Evolutionary conservation across 2,797 vertebrate genomes (phyloP), one percentile per base, ranked within the genome.

Genomic region (Agapornis canus): DNA sequence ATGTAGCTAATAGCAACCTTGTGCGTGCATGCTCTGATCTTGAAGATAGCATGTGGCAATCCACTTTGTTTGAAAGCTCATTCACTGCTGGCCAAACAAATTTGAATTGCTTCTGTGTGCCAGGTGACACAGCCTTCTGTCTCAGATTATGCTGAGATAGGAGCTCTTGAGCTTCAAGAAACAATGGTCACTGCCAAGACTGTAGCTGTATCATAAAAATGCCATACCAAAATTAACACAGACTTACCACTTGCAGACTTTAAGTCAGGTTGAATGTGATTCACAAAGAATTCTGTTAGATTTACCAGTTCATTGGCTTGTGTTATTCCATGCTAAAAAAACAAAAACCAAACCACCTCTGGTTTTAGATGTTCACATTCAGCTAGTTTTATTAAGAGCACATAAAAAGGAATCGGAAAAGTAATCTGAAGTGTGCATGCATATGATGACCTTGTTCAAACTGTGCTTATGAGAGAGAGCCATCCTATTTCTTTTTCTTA

Each of bases 231-330:
- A 86, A 65, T 49, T 59, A 86, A 73, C 59, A 70, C n/a, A 20
- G 80, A 94, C 96, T 98, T 97, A 99, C 99, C 98, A 87, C 98
- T 99, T 37, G 97, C 94, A 77, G 99, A 99, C 94, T 99, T 99
- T 90, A 99, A 97, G 94, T 99, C 99, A 51, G 99, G 97, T 11
- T 99, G 98, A 97, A 99, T 99, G 94, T 99, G 99, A 97, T 98
- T 99, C 89, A 99, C 98, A 94, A 99, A 99, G 98, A 99, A 99
- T 86, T 99, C 99, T 5, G 98, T 99, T 82, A 99, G 96, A 96
- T 99, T 99, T 92, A 99, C 99, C 78, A 99, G 97, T 97, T 99
- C 99, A 90, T 99, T 99, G 75, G 99, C 99, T 98, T 99, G 99
- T 49, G 99, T 99, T 97, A 99, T 99, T 89, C 99, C 99, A 97